Percentiles rank a stretch among this genome's conserved stretches.
Conservation (phyloP, 1,140 invertebrate genomes). For the Drosophila albomicans region DNA sequence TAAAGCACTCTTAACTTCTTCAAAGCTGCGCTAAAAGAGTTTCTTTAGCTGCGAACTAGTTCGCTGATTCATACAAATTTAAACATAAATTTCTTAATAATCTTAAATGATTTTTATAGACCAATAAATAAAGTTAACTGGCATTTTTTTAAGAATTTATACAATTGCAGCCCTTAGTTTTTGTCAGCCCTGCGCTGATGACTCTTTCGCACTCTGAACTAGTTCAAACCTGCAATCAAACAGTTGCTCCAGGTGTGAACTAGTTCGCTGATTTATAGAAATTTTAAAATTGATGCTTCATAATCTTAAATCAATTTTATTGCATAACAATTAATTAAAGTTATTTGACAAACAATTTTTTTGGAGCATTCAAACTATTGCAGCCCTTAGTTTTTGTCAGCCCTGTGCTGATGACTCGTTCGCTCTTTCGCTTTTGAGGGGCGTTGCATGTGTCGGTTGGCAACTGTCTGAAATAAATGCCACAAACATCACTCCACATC, state of each 20-base stretch:
- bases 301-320: neutral
- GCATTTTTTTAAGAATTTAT: neutral
- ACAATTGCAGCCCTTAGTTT: slow-evolving; percentile 8
- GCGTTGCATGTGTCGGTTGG: slow-evolving; percentile 36
- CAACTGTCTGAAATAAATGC: slow-evolving; percentile 1
- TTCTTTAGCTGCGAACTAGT: too few species aligned
- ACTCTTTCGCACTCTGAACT: neutral
- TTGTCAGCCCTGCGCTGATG: slow-evolving; percentile 17
- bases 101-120: neutral
- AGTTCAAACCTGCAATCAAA: neutral
- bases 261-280: neutral
- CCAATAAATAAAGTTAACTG: neutral
- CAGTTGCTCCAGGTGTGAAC: neutral
- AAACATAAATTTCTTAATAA: too few species aligned
- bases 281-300: neutral
- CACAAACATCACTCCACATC: slow-evolving; percentile 21
- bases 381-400: slow-evolving; percentile 22
- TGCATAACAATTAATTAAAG: neutral
- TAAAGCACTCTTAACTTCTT: too few species aligned
- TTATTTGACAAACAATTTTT: slow-evolving; percentile 2
- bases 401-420: slow-evolving; percentile 17
- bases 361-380: neutral
- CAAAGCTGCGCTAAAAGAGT: too few species aligned
- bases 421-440: slow-evolving; percentile 9
- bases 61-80: too few species aligned